Base-by-base conservation (phyloP, 2,888 invertebrate genomes). In the Brachyptera risi region DNA sequence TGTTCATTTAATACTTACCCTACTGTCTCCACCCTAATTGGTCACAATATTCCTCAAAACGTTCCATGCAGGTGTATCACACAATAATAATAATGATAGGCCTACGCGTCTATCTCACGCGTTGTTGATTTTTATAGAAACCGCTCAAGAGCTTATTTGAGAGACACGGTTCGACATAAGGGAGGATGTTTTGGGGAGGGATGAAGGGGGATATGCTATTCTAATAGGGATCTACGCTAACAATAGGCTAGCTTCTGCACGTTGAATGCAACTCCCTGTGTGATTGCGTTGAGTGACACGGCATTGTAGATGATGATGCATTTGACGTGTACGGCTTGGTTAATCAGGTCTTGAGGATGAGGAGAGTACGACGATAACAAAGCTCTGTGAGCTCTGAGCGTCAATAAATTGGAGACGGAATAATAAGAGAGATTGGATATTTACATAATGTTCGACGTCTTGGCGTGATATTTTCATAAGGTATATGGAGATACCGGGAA, bases 291-390 rank as follows among this genome's bases (percentile, higher is more conserved):
- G 50, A 51, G 50, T 51, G 50, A 51, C 49, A 26, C 27, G 27
- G 59, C 37, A 51, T n/a, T n/a, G n/a, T n/a, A n/a, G n/a, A n/a
- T n/a, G n/a, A n/a, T 59, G 59, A 59, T 59, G 59, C 59, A 47
- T 59, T 51, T 59, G 59, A 59, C 59, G 47, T 59, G 59, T 59
- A 27, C 27, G 49, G 19, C 24, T 24, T 31, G 59, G 50, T 59
- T n/a, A 59, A 59, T 59, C 59, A 59, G 59, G 51, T 37, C 50
- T 26, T 21, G 59, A 37, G 50, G 59, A 59, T n/a, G n/a, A n/a
- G n/a, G n/a, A n/a, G n/a, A n/a, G n/a, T n/a, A n/a, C n/a, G n/a
- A n/a, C n/a, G n/a, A n/a, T n/a, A n/a, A n/a, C n/a, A n/a, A n/a
- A n/a, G n/a, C n/a, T n/a, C n/a, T n/a, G n/a, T n/a, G n/a, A n/a